These are phyloP conservation scores for Lampropteryx suffumata DNA, from an alignment of 2,888 invertebrate genomes.

Conservation along the genomic window DNA sequence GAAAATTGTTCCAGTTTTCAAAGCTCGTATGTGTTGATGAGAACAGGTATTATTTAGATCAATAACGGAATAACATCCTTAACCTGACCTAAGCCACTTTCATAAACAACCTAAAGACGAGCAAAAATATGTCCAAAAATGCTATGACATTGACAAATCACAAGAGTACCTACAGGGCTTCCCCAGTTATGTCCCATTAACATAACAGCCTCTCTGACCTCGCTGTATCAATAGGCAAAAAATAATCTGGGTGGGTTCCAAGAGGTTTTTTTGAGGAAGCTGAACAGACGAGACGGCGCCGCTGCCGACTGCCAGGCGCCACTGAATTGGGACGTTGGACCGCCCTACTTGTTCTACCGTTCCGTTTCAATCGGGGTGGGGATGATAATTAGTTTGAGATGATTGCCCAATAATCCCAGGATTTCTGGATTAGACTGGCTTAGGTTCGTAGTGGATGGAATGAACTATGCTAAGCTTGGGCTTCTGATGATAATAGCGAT, in stretches of 20 bases:
- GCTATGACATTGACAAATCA: slow-evolving; percentile 72
- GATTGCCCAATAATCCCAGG: neutral
- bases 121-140: slow-evolving; percentile 57
- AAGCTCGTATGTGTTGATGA: no score
- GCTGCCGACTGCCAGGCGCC: slow-evolving; percentile 59
- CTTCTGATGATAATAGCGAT: no score
- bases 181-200: slow-evolving; percentile 66
- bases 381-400: slow-evolving; percentile 20
- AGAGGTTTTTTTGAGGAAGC: slow-evolving; percentile 55
- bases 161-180: slow-evolving; percentile 65
- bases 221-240: slow-evolving; percentile 73
- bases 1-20: no score
- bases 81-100: slow-evolving; percentile 1
- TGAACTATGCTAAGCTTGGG: neutral
- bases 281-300: slow-evolving; percentile 79
- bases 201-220: slow-evolving; percentile 73
- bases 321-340: slow-evolving; percentile 36
- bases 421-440: slow-evolving; percentile 3
- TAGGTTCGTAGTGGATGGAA: neutral
- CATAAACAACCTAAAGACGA: slow-evolving; percentile 30
- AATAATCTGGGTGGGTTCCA: slow-evolving; percentile 77
- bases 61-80: neutral
- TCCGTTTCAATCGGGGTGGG: slow-evolving; percentile 12
- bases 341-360: slow-evolving; percentile 25
- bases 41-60: no score